Conservation (phyloP, 1,140 invertebrate genomes). For the Pygmarrhopalites habei region DNA sequence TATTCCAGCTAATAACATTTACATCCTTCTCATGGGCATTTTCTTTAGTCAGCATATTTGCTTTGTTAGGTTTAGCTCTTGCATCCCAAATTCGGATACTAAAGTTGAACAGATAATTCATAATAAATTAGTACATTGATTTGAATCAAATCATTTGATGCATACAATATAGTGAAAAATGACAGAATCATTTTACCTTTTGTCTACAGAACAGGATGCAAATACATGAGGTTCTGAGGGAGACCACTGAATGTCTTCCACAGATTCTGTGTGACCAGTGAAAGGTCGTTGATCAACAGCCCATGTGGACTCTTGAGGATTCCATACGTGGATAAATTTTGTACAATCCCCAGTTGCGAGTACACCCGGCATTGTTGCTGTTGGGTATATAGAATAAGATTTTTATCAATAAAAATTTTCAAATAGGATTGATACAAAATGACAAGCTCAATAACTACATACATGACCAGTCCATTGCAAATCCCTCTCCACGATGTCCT, state of each 20-base stretch:
- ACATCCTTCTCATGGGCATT: constrained; percentile 87
- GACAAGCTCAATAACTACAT: too few relatives aligned
- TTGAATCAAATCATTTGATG: not conserved
- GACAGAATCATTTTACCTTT: constrained; percentile 55
- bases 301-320: constrained; percentile 68
- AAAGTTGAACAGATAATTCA: not conserved
- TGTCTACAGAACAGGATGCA: constrained; percentile 92
- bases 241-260: constrained; percentile 99
- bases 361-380: constrained; percentile 60
- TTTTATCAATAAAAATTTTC: too few relatives aligned
- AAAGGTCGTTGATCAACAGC: constrained; percentile 80
- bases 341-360: constrained; percentile 84
- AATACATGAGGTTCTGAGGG: constrained; percentile 89
- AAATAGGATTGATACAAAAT: too few relatives aligned
- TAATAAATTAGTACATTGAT: not conserved
- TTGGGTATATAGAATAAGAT: too few relatives aligned
- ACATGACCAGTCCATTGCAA: constrained; percentile 91
- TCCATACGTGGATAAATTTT: constrained; percentile 90
- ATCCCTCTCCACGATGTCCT: constrained; percentile 89
- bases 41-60: constrained; percentile 81
- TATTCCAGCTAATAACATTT: constrained; percentile 98
- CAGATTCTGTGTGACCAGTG: constrained; percentile 79
- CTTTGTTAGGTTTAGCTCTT: constrained; percentile 70
- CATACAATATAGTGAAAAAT: constrained; percentile 1
- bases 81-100: constrained; percentile 86